Base-by-base conservation (phyloP, 2,113 vertebrate genomes). In the Mastomys coucha region DNA sequence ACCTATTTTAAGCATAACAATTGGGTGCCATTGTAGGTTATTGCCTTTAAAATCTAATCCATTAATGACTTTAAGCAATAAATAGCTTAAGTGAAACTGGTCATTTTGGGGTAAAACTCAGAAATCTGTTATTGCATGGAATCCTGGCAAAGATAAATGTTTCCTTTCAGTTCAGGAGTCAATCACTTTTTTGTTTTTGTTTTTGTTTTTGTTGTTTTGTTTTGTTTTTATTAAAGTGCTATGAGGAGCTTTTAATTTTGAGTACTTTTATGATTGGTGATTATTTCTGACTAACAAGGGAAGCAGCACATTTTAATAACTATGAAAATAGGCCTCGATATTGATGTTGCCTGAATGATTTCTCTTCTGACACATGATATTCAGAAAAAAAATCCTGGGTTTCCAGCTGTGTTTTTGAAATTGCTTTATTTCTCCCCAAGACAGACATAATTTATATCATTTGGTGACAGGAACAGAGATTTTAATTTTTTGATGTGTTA, bases 281-380 rank as follows among this genome's bases (percentile, higher is more conserved):
- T 98, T 89, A 96, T 97, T 98, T 98, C 96, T 98, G 93, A 97
- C 94, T 98, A 98, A 98, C 98, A 97, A 98, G 95, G 96, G 97
- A 97, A 82, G 92, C 77, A 97, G 94, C 94, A 97, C 85, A 96
- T 97, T 98, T 98, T 98, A 98, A 98, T 98, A 98, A 98, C 96
- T 98, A 94, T 94, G 97, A 98, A 95, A 98, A 97, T 96, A 98
- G 97, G 73, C 94, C 98, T 98, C 98, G 96, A 97, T 98, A 98
- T 97, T 95, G 95, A 98, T 98, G 98, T 97, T 98, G 97, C 98
- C 93, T 97, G 94, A 87, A 98, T 26, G 97, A 97, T n/a, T 88
- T 97, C 80, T 97, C 96, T 98, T 98, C 96, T 98, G 98, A 98
- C 97, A 97, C 98, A 88, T 95, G 91, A 97, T 95, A 97, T 97